Evolutionary conservation across 2,113 vertebrate genomes (phyloP).

Genomic region (Nerophis ophidion): DNA sequence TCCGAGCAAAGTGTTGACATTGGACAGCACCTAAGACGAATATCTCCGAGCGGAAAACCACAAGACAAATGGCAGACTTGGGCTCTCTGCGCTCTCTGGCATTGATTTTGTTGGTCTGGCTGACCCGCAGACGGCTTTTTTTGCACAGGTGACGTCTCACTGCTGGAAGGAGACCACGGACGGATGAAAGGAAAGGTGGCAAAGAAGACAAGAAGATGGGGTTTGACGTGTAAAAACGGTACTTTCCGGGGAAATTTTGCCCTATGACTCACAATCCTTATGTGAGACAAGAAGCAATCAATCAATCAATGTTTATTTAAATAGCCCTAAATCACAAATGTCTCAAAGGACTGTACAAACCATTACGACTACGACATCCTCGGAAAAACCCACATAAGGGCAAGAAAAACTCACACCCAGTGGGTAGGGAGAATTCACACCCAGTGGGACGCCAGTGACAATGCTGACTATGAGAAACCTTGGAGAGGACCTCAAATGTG

Average conservation of each 20-base stretch:
- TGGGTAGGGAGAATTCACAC: too few relatives aligned
- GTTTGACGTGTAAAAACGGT: too few relatives aligned
- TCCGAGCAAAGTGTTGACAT: constrained; percentile 68
- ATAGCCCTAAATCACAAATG: too few relatives aligned
- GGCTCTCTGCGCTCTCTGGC: constrained; percentile 55
- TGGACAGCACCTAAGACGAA: constrained; percentile 66
- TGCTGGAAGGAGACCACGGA: constrained; percentile 31
- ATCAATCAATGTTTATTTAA: too few relatives aligned
- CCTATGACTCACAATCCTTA: background rate
- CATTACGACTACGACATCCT: too few relatives aligned
- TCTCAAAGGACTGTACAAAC: too few relatives aligned
- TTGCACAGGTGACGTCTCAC: constrained; percentile 59
- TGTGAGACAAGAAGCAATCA: too few relatives aligned
- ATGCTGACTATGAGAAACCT: too few relatives aligned
- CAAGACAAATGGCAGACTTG: constrained; percentile 66
- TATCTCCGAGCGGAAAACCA: constrained; percentile 62
- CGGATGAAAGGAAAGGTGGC: constrained; percentile 31
- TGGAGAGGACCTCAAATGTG: too few relatives aligned
- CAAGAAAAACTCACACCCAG: too few relatives aligned
- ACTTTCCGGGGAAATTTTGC: background rate
- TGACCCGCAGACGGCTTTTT: constrained; percentile 42
- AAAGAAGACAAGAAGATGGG: constrained; percentile 1
- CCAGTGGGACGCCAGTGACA: too few relatives aligned
- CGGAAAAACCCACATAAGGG: too few relatives aligned
- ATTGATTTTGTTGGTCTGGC: constrained; percentile 39